phyloP scores from a whole-genome alignment of 2,113 vertebrate genomes.

The Pomatostomus ruficeps region DNA sequence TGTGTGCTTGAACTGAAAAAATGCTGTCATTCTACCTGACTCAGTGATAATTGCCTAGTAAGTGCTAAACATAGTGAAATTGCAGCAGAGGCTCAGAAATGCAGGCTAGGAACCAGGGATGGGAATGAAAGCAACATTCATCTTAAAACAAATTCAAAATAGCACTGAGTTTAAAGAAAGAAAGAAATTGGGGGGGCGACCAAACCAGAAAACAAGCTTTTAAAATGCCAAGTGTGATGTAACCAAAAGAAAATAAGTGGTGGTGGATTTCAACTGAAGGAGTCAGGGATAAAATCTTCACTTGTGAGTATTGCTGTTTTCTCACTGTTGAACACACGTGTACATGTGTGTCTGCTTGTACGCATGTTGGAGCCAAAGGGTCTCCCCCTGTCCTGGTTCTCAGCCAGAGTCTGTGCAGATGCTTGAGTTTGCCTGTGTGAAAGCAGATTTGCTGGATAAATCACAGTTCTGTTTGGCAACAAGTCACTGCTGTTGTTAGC shows the following conservation, averaged over 20 bases:
- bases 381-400: neutral
- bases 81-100: conserved; percentile 21
- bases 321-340: neutral
- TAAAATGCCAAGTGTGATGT: conserved; percentile 78
- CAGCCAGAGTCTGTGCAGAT: neutral
- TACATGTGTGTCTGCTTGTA: neutral
- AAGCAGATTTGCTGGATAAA: neutral
- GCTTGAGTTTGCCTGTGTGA: neutral
- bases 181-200: neutral
- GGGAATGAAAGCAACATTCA: conserved; percentile 45
- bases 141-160: conserved; percentile 71
- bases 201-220: conserved; percentile 59
- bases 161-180: conserved; percentile 62
- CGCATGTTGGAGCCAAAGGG: neutral
- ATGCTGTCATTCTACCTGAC: conserved; percentile 56
- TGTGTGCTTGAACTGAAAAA: conserved; percentile 49
- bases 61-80: conserved; percentile 48
- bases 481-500: neutral
- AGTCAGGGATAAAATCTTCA: conserved; percentile 55
- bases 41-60: conserved; percentile 65
- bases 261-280: conserved; percentile 65
- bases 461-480: neutral
- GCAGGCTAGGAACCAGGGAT: conserved; percentile 8
- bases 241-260: conserved; percentile 65
- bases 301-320: conserved; percentile 36